Evolutionary conservation across 2,797 vertebrate genomes (phyloP).

Genomic region (Pristis pectinata): DNA sequence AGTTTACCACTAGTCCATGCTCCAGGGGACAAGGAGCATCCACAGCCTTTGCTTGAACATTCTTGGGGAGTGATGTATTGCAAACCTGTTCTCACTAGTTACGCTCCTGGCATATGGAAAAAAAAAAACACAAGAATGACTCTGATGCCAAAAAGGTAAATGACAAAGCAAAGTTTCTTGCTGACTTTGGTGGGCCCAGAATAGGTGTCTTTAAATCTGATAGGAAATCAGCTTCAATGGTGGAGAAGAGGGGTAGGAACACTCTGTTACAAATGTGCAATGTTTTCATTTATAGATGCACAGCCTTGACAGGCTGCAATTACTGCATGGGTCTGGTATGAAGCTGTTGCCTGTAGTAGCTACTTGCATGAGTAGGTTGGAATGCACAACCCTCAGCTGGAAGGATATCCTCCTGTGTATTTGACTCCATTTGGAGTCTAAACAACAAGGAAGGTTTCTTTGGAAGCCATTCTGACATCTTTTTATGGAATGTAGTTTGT

Average conservation of each 20-base stretch:
- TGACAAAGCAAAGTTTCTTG: conserved; percentile 31
- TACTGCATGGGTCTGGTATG: conserved; percentile 28
- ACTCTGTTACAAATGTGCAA: neutral
- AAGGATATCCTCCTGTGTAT: neutral
- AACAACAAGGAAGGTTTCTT: neutral
- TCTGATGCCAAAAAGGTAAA: conserved; percentile 33
- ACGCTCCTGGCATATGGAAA: conserved; percentile 31
- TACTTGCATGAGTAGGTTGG: conserved; percentile 17
- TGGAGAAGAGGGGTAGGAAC: neutral
- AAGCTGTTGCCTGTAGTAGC: neutral
- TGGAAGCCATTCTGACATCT: neutral
- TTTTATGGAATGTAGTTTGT: neutral
- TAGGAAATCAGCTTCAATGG: neutral
- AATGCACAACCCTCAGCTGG: conserved; percentile 27
- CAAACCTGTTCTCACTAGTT: conserved; percentile 36
- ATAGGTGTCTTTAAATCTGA: conserved; percentile 7
- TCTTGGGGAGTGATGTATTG: conserved; percentile 27
- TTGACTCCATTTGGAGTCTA: conserved; percentile 24
- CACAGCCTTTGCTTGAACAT: neutral
- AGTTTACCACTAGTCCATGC: neutral
- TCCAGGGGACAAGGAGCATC: neutral
- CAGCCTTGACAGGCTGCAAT: conserved; percentile 14
- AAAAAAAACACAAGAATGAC: conserved; percentile 36
- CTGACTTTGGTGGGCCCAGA: conserved; percentile 19
- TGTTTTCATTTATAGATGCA: neutral